A percentile compares a stretch with the other conserved stretches of the same genome.
Conservation (phyloP, 2,113 vertebrate genomes). For the Elgaria multicarinata region DNA sequence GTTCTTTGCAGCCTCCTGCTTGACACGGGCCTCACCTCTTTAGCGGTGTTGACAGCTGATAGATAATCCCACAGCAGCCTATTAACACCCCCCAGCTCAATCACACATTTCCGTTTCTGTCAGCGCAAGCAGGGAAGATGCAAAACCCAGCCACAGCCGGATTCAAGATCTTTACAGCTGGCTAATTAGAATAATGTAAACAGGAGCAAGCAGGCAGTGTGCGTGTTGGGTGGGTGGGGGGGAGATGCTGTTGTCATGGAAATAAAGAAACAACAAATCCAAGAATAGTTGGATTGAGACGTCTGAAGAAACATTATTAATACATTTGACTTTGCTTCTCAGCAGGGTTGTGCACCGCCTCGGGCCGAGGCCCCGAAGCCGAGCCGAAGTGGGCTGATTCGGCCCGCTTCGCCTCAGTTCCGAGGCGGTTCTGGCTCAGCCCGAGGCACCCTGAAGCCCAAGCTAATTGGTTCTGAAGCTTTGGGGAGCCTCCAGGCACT, state of each 20-base stretch:
- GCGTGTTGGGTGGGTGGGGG: not conserved
- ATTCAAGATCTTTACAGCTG: slow-evolving; percentile 21
- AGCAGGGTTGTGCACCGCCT: too few species aligned
- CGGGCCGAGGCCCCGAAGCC: too few species aligned
- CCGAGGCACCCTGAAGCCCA: too few species aligned
- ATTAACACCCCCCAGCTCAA: slow-evolving; percentile 7
- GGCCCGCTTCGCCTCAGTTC: too few species aligned
- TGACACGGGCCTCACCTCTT: slow-evolving; percentile 11
- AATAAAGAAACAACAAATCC: not conserved
- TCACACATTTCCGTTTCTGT: not conserved
- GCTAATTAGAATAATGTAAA: slow-evolving; percentile 8
- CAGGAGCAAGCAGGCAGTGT: not conserved
- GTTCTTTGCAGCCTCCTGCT: slow-evolving; percentile 4
- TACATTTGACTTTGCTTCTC: not conserved
- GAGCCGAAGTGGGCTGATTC: too few species aligned
- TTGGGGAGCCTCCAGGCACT: too few species aligned
- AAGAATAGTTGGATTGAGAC: not conserved
- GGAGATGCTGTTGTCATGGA: not conserved
- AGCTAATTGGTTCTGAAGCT: too few species aligned
- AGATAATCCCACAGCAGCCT: slow-evolving; percentile 18
- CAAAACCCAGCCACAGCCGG: slow-evolving; percentile 12
- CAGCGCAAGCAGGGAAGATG: slow-evolving; percentile 21
- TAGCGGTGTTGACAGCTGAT: slow-evolving; percentile 20
- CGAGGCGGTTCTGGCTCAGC: too few species aligned
- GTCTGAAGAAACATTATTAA: not conserved